Conservation (phyloP, 2,113 vertebrate genomes). For the Amphiprion ocellaris region DNA sequence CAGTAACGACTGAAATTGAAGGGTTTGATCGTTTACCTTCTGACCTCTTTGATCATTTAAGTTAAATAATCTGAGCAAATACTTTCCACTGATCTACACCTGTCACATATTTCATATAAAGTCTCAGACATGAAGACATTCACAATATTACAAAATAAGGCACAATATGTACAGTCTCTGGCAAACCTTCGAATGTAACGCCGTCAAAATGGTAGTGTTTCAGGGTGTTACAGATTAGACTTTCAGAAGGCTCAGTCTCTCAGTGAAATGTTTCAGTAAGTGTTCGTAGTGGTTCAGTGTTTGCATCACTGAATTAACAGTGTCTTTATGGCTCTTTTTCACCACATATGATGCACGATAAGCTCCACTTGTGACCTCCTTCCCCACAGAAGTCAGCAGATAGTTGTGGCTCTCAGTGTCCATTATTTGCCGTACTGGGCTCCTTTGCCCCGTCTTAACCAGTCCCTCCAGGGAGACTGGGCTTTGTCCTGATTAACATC, state of each 20-base stretch:
- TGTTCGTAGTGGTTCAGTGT: slow-evolving; percentile 46
- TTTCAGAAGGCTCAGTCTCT: slow-evolving; percentile 53
- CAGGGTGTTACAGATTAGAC: slow-evolving; percentile 47
- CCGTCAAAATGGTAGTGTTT: slow-evolving; percentile 27
- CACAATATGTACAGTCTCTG: slow-evolving; percentile 57
- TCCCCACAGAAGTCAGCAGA: slow-evolving; percentile 2
- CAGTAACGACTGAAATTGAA: not conserved
- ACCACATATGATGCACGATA: not conserved
- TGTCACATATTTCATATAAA: slow-evolving; percentile 25
- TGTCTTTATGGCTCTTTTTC: slow-evolving; percentile 46
- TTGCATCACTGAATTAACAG: slow-evolving; percentile 22
- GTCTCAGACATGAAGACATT: slow-evolving; percentile 39
- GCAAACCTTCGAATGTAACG: slow-evolving; percentile 17
- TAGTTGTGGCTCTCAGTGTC: not conserved
- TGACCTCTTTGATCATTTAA: slow-evolving; percentile 24
- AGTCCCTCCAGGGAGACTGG: slow-evolving; percentile 82
- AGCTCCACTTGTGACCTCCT: slow-evolving; percentile 19
- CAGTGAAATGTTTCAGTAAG: slow-evolving; percentile 53
- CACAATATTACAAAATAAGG: slow-evolving; percentile 65
- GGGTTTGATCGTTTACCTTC: slow-evolving; percentile 16
- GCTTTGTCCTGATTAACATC: slow-evolving; percentile 67
- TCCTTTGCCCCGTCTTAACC: slow-evolving; percentile 80
- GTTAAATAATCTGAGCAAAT: slow-evolving; percentile 60
- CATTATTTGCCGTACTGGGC: slow-evolving; percentile 70
- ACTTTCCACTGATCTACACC: slow-evolving; percentile 38